Evolutionary conservation across 2,888 invertebrate genomes (phyloP), one percentile per base, ranked within the genome.

Genomic region (Metacarcinus magister): DNA sequence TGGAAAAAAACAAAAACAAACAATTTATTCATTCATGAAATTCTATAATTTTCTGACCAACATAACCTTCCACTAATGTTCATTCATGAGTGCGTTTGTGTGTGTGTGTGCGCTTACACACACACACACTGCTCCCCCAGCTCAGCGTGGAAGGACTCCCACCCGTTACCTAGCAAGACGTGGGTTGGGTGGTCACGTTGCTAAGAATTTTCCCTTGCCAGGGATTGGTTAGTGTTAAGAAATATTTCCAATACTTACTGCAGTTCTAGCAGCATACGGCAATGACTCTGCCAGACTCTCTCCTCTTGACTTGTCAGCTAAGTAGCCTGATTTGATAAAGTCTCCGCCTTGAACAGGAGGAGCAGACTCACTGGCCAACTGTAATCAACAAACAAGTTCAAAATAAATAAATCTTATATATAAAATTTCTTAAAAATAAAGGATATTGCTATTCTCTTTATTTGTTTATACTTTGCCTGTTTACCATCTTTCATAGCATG

Each of bases 271-370:
- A 60, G 43, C 44, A 43, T n/a, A n/a, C n/a, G 92, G 94, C 60
- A 82, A 92, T 23, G 96, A 92, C 23, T 96, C 96, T 43, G 92
- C 92, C 97, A 96, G 32, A 44, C 96, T 96, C 48, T 96, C 96
- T 13, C 96, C 96, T 93, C 96, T 89, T 32, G 96, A 96, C 44
- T 95, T 96, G 93, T 96, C 96, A 87, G 95, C 96, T 48, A 96
- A 90, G 67, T 96, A 96, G 8, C 96, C 96, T n/a, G 96, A 96
- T 46, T 96, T 96, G 32, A 90, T 96, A 90, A 96, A 95, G 39
- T 96, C 96, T 94, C 91, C 95, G 8, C 75, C 82, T 32, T 95
- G 95, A 28, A 32, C 39, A 60, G 67, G 2, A 19, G 60, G 54
- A 39, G 43, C 94, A 82, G 23, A 46, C 93, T 95, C 96, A 43